These are phyloP conservation scores for Euwallacea similis DNA, from an alignment of 1,140 invertebrate species.

Conservation along the genomic window DNA sequence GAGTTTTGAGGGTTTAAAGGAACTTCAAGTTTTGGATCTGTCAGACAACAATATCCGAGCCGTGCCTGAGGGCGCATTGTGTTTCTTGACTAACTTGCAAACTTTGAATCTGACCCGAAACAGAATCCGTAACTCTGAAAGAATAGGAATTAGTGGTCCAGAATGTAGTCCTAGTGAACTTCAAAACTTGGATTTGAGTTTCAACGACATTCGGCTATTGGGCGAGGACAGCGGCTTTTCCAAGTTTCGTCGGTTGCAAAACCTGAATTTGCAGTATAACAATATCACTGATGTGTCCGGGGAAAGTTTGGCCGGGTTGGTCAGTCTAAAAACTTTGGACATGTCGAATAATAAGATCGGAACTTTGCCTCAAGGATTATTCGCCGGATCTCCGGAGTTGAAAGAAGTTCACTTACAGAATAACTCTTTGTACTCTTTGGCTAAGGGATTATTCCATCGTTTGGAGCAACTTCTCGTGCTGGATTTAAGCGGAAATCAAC, in stretches of 20 bases:
- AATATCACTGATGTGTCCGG: slow-evolving; percentile 78
- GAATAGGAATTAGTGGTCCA: slow-evolving; percentile 64
- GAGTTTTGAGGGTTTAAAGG: slow-evolving; percentile 71
- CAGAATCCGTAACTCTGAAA: slow-evolving; percentile 70
- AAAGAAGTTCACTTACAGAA: slow-evolving; percentile 82
- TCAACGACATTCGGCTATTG: slow-evolving; percentile 73
- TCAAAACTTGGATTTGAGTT: slow-evolving; percentile 74
- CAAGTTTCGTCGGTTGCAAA: slow-evolving; percentile 71
- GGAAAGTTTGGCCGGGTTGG: slow-evolving; percentile 74
- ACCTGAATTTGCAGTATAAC: slow-evolving; percentile 80
- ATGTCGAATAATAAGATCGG: slow-evolving; percentile 80
- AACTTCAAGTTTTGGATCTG: slow-evolving; percentile 77
- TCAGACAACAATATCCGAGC: slow-evolving; percentile 79
- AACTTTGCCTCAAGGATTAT: slow-evolving; percentile 75
- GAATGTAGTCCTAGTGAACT: slow-evolving; percentile 63
- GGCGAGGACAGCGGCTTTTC: slow-evolving; percentile 72
- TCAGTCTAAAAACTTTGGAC: slow-evolving; percentile 76
- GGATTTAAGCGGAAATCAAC: slow-evolving; percentile 83
- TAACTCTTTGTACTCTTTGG: slow-evolving; percentile 77
- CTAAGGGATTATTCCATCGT: slow-evolving; percentile 78
- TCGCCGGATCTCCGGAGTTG: slow-evolving; percentile 73
- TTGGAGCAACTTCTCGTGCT: slow-evolving; percentile 82
- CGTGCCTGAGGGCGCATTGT: slow-evolving; percentile 74
- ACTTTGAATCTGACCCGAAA: slow-evolving; percentile 83
- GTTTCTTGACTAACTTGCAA: slow-evolving; percentile 75